Conservation (phyloP, 2,888 invertebrate genomes). For the Polydesmus complanatus region DNA sequence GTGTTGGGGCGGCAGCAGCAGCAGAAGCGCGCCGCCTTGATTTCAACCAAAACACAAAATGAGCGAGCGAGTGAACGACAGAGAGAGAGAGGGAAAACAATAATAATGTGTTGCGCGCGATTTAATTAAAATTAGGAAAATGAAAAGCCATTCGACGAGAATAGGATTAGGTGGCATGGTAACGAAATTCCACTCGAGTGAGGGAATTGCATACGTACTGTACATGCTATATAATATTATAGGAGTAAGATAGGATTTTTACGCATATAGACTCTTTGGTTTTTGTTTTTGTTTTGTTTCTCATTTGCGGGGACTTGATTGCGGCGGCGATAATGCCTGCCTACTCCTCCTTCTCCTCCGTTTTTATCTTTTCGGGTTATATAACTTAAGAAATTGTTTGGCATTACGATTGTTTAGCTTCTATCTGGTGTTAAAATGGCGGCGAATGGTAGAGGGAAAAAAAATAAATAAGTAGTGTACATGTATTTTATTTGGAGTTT, state of each 20-base stretch:
- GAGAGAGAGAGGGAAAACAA: neutral
- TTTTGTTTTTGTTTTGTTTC: neutral
- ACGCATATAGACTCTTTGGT: no score
- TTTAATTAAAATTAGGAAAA: conserved; percentile 17
- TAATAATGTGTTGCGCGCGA: conserved; percentile 6
- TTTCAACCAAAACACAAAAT: neutral
- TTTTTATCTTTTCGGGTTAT: neutral
- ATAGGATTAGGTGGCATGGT: neutral
- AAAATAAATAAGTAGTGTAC: neutral
- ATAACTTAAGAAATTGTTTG: neutral
- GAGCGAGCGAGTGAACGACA: neutral
- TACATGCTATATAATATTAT: no score
- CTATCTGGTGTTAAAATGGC: no score
- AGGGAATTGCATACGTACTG: neutral
- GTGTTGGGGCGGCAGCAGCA: no score
- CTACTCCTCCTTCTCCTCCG: no score
- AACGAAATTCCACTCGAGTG: neutral
- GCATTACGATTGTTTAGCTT: neutral
- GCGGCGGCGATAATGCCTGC: no score
- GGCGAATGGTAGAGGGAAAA: neutral
- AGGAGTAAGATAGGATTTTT: no score
- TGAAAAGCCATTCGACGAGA: conserved; percentile 12
- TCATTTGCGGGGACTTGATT: no score
- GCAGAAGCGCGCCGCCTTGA: no score
- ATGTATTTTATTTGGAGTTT: neutral